These are phyloP conservation scores for Noturus placidus DNA, from an alignment of 2,113 vertebrate genomes.

Conservation along the genomic window DNA sequence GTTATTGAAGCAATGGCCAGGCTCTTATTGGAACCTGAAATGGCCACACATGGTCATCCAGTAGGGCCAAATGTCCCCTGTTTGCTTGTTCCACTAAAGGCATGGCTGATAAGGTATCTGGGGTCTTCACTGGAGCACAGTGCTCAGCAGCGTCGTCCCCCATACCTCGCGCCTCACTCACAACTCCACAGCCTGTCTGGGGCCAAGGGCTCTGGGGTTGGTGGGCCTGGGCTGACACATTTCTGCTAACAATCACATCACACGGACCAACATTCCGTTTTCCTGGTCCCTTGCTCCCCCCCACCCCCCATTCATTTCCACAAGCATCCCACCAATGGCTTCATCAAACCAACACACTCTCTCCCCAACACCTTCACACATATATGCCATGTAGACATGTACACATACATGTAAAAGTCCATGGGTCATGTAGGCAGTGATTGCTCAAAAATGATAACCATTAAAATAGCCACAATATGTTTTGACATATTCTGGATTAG, in stretches of 20 bases:
- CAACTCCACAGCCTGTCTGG: constrained; percentile 58
- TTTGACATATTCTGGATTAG: background rate
- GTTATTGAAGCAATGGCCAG: background rate
- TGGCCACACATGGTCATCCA: constrained; percentile 52
- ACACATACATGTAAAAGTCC: constrained; percentile 10
- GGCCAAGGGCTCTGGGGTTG: constrained; percentile 61
- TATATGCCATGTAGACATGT: constrained; percentile 17
- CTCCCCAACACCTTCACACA: background rate
- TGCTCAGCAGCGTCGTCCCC: constrained; percentile 51
- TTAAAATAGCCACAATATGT: constrained; percentile 25
- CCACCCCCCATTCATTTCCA: constrained; percentile 36
- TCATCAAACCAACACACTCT: constrained; percentile 17
- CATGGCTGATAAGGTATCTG: constrained; percentile 80
- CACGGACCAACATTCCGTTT: constrained; percentile 89
- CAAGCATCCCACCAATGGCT: constrained; percentile 28
- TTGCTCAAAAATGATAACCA: constrained; percentile 34
- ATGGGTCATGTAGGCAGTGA: constrained; percentile 2
- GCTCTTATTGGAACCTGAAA: constrained; percentile 22
- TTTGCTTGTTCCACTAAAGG: constrained; percentile 72
- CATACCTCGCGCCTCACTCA: constrained; percentile 56
- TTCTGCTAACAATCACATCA: constrained; percentile 99
- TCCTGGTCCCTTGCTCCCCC: constrained; percentile 71
- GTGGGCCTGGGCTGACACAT: constrained; percentile 81
- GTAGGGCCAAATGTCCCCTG: constrained; percentile 32
- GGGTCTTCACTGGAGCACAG: constrained; percentile 58